Base-by-base conservation (phyloP, 2,113 vertebrate species). In the Neolamprologus longior region DNA sequence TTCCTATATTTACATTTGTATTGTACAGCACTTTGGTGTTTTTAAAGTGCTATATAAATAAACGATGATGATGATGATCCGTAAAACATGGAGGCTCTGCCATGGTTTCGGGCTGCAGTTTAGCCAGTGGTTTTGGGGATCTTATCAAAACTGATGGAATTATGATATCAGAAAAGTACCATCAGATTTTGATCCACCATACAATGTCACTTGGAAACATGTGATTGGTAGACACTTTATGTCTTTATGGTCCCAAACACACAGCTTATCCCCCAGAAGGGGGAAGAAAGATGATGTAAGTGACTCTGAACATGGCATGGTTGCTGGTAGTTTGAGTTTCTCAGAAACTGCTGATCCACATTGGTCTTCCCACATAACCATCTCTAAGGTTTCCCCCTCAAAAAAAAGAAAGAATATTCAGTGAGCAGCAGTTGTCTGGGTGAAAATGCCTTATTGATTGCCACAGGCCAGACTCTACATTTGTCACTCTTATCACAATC, bases 121-220 rank as follows among this genome's bases (percentile, higher is more conserved):
- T 24, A 73, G 8, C 5, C 68, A 73, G 21, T 73, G 37, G 68
- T 10, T 42, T 73, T 26, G 0, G 68, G 40, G 37, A 26, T 73
- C 68, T 73, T 45, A 24, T 26, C 37, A 42, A 45, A 71, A 4
- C 21, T 45, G 12, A 71, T 2, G 12, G 35, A 71, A 42, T 71
- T 15, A 71, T 21, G 35, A 42, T 14, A 21, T 0, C 37, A 42
- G 7, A 17, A 26, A 0, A 73, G 21, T 42, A 71, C n/a, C n/a
- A 42, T 71, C 37, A 71, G 66, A 71, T 71, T 71, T 71, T 71
- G 66, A 71, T 45, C 13, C 21, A 26, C 66, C 8, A 0, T 42
- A 24, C 66, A 45, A 26, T 45, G 21, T 14, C 37, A 71, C 35
- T 40, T 71, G 35, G 21, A 45, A 66, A 35, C 61, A 35, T 35